A percentile compares a stretch with the other conserved stretches of the same genome.
phyloP scores from a whole-genome alignment of 2,888 invertebrate genomes.

The Drosophila mercatorum region DNA sequence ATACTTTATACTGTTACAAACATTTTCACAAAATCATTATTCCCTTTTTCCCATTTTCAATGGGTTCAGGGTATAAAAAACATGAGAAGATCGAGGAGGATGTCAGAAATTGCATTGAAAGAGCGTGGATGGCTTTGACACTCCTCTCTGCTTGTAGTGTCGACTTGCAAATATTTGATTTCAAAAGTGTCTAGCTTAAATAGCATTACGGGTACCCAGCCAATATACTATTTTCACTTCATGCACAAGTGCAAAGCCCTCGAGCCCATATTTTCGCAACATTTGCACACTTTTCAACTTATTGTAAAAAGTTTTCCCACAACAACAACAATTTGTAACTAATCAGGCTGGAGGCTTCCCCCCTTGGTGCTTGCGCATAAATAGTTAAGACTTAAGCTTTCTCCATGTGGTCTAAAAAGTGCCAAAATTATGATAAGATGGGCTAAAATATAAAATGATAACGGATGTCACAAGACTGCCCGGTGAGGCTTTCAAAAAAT shows the following conservation, averaged over 20 bases:
- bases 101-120: not conserved
- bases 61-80: too few species aligned
- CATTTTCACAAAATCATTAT: too few species aligned
- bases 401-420: slow-evolving; percentile 14
- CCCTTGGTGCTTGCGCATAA: slow-evolving; percentile 34
- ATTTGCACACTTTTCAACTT: slow-evolving; percentile 33
- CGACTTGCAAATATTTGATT: not conserved
- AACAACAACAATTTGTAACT: slow-evolving; percentile 25
- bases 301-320: slow-evolving; percentile 42
- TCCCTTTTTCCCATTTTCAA: too few species aligned
- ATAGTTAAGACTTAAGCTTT: slow-evolving; percentile 25
- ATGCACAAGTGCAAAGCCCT: not conserved
- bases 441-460: slow-evolving; percentile 1
- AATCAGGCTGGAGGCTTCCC: slow-evolving; percentile 30
- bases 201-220: not conserved
- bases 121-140: too few species aligned
- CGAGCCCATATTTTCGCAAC: slow-evolving; percentile 6
- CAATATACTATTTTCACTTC: not conserved
- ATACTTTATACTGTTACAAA: too few species aligned
- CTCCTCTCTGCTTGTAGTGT: not conserved
- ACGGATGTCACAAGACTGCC: slow-evolving; percentile 25
- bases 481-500: slow-evolving; percentile 12
- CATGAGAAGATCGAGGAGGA: too few species aligned
- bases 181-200: not conserved
- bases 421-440: slow-evolving; percentile 23